Base-by-base conservation (phyloP, 2,888 invertebrate genomes). In the Augochlorella aurata region DNA sequence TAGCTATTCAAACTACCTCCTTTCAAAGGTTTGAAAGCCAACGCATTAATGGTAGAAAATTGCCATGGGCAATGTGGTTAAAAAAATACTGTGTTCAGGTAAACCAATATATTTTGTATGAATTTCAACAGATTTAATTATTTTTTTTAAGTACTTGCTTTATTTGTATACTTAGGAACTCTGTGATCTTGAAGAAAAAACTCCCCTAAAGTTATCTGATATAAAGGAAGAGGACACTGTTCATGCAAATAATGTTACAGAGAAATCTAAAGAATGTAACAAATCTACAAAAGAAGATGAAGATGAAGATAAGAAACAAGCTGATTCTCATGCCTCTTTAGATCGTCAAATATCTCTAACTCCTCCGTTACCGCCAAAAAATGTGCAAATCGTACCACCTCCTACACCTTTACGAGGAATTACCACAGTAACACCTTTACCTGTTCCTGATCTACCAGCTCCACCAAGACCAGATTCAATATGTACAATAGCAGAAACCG, bases 11-110 rank as follows among this genome's bases (percentile, higher is more conserved):
- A 58, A 96, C 97, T 21, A 95, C 96, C 45, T 94, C 95, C 44
- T 97, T 96, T 90, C 96, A 97, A 93, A 95, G 97, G 90, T 97
- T 97, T 90, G 97, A 97, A 93, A 96, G 97, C 85, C 97, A 97
- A 93, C 96, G 96, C 89, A 90, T 96, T 50, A 95, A 95, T 73
- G 97, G 97, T 0, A 95, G 96, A 68, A 95, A 95, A 90, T 96
- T 97, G 92, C 97, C 97, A 2, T 97, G 97, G 97, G 95, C 95
- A 38, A 94, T 92, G 92, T 93, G 93, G 93, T 84, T 93, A 47
- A 93, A 93, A 73, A 93, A 93, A 81, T 92, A 92, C 75, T 89
- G 90, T 49, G 77, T 89, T 81, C 89, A 93, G 88, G 91, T 91
- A 90, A 69, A 44, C 61, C 47, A 69, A 12, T 58, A 61, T 38